These are phyloP conservation scores for Acipenser transmontanus DNA, from an alignment of 2,797 vertebrate species.

Conservation along the genomic window DNA sequence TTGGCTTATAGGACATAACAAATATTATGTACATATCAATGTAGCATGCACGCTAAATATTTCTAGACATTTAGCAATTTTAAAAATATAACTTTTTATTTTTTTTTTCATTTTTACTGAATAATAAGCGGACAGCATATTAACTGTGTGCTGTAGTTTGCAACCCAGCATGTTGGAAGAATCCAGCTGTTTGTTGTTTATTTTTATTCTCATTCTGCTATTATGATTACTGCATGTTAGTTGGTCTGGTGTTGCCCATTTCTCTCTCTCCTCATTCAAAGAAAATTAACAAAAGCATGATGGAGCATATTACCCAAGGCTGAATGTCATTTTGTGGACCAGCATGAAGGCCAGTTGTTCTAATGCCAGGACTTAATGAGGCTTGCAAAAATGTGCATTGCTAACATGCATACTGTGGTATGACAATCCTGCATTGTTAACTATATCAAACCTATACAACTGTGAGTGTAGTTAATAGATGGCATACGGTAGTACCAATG, in stretches of 20 bases:
- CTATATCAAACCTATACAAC: too few species aligned
- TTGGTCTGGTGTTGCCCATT: background rate
- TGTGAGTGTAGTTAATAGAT: too few species aligned
- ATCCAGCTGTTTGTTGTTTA: constrained; percentile 24
- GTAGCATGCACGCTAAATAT: too few species aligned
- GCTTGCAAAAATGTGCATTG: constrained; percentile 18
- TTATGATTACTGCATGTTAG: constrained; percentile 28
- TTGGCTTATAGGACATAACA: too few species aligned
- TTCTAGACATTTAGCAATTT: too few species aligned
- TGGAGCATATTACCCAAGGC: constrained; percentile 25
- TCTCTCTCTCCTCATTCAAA: background rate
- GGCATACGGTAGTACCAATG: too few species aligned
- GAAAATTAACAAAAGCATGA: constrained; percentile 3
- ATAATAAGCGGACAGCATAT: constrained; percentile 11
- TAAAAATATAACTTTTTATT: too few species aligned
- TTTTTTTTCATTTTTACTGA: background rate
- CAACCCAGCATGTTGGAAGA: constrained; percentile 21
- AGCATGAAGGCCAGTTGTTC: constrained; percentile 29
- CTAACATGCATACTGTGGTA: background rate
- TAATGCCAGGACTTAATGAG: constrained; percentile 34
- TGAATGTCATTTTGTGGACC: constrained; percentile 39
- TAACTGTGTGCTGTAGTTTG: constrained; percentile 30
- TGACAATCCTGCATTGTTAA: too few species aligned
- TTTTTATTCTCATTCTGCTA: constrained; percentile 33
- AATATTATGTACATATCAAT: too few species aligned